Base-by-base conservation (phyloP, 2,888 invertebrate species). In the Zaprionus bogoriensis region DNA sequence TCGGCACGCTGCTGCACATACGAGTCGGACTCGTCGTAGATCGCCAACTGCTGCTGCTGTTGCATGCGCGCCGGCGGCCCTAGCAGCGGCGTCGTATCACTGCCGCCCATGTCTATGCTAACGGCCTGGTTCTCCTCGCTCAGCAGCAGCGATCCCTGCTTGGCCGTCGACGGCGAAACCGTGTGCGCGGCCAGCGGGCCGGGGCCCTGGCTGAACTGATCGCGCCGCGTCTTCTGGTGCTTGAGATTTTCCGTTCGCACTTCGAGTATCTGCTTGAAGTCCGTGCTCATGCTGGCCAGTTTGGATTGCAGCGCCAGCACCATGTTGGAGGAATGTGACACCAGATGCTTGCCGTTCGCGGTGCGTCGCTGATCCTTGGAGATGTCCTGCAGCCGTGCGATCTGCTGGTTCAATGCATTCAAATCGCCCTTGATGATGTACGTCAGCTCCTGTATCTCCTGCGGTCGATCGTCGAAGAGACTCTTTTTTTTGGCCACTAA, bases 401-500 rank as follows among this genome's bases (percentile, higher is more conserved):
- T 99, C 92, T 99, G 98, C 89, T 97, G 96, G 92, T 99, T 99
- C 71, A 99, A 93, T 77, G 96, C 96, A 89, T 95, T 96, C 67
- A 99, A 93, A 91, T 99, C 99, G 71, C 98, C 97, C 92, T 99
- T 99, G 60, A 99, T 98, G 59, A 99, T 98, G 88, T 97, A 97
- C 1, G 99, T 99, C 58, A 99, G 91, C 90, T 99, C 98, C 90
- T 99, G 98, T 61, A 99, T 98, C 93, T 99, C 99, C 52, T 95
- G 93, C 27, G 98, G 96, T 90, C 97, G 93, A 90, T 99, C 99
- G 91, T 99, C 98, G 92, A 99, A 99, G 52, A 99, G 93, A 0
- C 98, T 98, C 91, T 98, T 98, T 89, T 96, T 95, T 92, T 98
- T 99, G n/a, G 99, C 99, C 94, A 99, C 97, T 97, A 90, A 20